Percentiles rank a stretch among this genome's conserved stretches.
These are phyloP conservation scores for Pecten maximus DNA, from an alignment of 2,888 invertebrate genomes.

Conservation along the genomic window DNA sequence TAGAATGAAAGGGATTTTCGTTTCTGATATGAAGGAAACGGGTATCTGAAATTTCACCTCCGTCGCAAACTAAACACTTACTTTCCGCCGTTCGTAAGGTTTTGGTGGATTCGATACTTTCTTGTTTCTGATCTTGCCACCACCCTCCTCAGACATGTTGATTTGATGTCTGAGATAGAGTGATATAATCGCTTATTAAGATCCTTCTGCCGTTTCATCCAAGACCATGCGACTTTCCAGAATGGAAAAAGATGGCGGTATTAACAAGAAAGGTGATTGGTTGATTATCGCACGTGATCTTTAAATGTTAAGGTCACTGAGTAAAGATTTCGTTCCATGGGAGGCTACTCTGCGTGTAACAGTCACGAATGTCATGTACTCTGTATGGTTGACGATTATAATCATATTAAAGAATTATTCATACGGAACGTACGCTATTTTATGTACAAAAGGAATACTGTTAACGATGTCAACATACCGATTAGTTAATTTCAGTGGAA, in stretches of 20 bases:
- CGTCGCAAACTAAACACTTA: constrained; percentile 57
- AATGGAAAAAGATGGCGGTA: constrained; percentile 50
- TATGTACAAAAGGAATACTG: too few relatives aligned
- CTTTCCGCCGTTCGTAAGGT: constrained; percentile 67
- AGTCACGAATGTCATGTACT: too few relatives aligned
- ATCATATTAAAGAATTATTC: too few relatives aligned
- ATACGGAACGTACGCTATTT: too few relatives aligned
- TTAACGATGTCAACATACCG: too few relatives aligned
- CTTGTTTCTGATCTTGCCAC: constrained; percentile 67
- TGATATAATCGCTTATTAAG: constrained; percentile 13
- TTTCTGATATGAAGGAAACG: neutral
- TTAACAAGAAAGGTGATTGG: constrained; percentile 44
- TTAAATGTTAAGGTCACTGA: constrained; percentile 38
- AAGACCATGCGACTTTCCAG: constrained; percentile 50
- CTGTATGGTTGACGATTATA: too few relatives aligned
- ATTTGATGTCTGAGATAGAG: constrained; percentile 37
- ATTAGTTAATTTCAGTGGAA: too few relatives aligned
- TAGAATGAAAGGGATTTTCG: too few relatives aligned
- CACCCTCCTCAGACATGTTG: constrained; percentile 65
- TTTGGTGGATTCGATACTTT: constrained; percentile 60
- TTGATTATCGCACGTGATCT: constrained; percentile 36
- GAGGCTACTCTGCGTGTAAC: neutral
- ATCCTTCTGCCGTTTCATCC: constrained; percentile 33
- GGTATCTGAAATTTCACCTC: neutral
- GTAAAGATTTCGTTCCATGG: constrained; percentile 30